Base-by-base conservation (phyloP, 2,888 invertebrate genomes). In the Spisula subtruncata region DNA sequence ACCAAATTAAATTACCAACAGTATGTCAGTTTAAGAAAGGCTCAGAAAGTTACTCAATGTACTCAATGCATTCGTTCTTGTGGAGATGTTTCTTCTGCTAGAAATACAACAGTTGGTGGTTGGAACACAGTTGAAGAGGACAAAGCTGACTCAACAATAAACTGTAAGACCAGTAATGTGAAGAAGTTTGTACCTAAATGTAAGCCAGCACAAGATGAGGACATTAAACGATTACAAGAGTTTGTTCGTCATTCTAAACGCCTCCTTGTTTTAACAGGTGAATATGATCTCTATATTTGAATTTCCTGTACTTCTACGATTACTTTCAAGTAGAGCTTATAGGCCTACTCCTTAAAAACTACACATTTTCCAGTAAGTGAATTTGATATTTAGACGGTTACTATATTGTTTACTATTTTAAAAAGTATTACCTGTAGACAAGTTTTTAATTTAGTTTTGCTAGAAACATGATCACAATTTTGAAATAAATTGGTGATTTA, bases 111-210 rank as follows among this genome's bases (percentile, higher is more conserved):
- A 41, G 48, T 35, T 41, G 71, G 41, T n/a, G 18, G 20, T n/a
- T 35, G 66, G 29, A 79, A 25, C 32, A 32, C 0, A 20, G 32
- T 20, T 18, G 48, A 18, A 35, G 87, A 87, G 41, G 66, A 51
- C 0, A 82, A 88, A 71, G 18, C n/a, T n/a, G 88, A 88, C 32
- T 60, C 84, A 35, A 81, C 88, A 29, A 56, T 88, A 48, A 81
- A 81, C 46, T 82, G 85, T n/a, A 85, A 88, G 18, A 85, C 88
- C 35, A 51, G 85, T 32, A 54, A 71, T 10, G 60, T 20, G 32
- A 87, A 75, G 54, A 90, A 81, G 60, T 90, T 88, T 91, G 98
- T 99, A 1, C 99, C 99, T 0, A 98, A 98, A 96, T 98, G 98
- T 96, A 97, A 97, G 81, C 98, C 98, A 12, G 98, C 97, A 0